These are phyloP conservation scores for Agonopterix subpropinquella DNA, from an alignment of 2,888 invertebrate genomes.

Conservation along the genomic window DNA sequence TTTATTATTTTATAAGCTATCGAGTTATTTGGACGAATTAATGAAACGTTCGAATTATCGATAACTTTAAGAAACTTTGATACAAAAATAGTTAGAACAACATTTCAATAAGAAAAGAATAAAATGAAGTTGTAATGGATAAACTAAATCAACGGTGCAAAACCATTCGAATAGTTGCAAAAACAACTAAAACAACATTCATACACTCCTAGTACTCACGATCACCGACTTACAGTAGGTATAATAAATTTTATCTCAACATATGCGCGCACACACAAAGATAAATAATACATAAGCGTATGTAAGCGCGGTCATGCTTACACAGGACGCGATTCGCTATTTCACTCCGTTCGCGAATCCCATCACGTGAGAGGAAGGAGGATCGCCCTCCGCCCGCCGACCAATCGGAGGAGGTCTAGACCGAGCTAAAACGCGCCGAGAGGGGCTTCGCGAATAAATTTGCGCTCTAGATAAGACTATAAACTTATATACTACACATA, in stretches of 20 bases:
- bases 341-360: constrained; percentile 58
- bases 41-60: too few relatives aligned
- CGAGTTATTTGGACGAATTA: too few relatives aligned
- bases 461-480: constrained; percentile 25
- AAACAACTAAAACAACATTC: constrained; percentile 8
- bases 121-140: too few relatives aligned
- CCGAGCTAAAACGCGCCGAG: constrained; percentile 35
- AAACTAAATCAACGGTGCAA: too few relatives aligned
- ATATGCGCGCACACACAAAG: constrained; percentile 16
- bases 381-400: constrained; percentile 63
- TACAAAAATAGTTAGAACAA: too few relatives aligned
- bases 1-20: too few relatives aligned
- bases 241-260: constrained; percentile 13
- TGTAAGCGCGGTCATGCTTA: constrained; percentile 24
- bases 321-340: constrained; percentile 54
- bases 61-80: too few relatives aligned
- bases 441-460: constrained; percentile 56
- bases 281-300: constrained; percentile 16
- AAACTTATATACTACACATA: not conserved
- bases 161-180: not conserved
- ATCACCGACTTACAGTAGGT: constrained; percentile 8
- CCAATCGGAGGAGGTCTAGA: constrained; percentile 57
- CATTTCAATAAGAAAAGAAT: too few relatives aligned
- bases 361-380: constrained; percentile 69
- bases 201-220: constrained; percentile 35